Evolutionary conservation across 1,140 invertebrate species (phyloP).

Genomic region (Melanaphis sacchari): DNA sequence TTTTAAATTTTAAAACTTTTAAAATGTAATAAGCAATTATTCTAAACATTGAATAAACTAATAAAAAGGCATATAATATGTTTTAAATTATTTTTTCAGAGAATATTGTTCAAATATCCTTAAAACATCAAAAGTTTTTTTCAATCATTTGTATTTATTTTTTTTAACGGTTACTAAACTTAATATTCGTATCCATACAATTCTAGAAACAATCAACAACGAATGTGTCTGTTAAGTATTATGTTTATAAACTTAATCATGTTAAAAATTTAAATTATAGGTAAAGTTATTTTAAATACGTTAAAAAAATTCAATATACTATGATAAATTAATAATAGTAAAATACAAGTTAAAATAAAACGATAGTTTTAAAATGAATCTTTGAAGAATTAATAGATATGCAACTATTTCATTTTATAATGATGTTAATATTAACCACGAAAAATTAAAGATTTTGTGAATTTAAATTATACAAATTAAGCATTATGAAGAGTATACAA

Average conservation of each 20-base stretch:
- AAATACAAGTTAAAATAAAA: neutral
- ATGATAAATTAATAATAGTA: too few relatives aligned
- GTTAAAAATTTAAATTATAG: neutral
- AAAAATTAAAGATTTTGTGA: neutral
- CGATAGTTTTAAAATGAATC: neutral
- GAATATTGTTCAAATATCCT: too few relatives aligned
- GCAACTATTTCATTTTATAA: neutral
- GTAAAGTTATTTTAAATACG: neutral
- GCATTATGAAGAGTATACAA: neutral
- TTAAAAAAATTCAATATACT: neutral
- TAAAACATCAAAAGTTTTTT: too few relatives aligned
- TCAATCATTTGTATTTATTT: too few relatives aligned
- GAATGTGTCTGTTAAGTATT: neutral
- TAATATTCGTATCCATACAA: neutral
- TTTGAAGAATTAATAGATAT: neutral
- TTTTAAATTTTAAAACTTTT: too few relatives aligned
- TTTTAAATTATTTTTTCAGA: too few relatives aligned
- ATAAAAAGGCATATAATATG: too few relatives aligned
- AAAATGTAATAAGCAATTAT: too few relatives aligned
- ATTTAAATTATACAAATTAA: neutral
- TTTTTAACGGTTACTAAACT: too few relatives aligned
- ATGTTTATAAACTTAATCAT: neutral
- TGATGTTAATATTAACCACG: neutral
- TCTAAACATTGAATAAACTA: too few relatives aligned
- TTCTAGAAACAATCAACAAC: too few relatives aligned